phyloP scores from a whole-genome alignment of 2,113 vertebrate genomes.

The Sorex fumeus region DNA sequence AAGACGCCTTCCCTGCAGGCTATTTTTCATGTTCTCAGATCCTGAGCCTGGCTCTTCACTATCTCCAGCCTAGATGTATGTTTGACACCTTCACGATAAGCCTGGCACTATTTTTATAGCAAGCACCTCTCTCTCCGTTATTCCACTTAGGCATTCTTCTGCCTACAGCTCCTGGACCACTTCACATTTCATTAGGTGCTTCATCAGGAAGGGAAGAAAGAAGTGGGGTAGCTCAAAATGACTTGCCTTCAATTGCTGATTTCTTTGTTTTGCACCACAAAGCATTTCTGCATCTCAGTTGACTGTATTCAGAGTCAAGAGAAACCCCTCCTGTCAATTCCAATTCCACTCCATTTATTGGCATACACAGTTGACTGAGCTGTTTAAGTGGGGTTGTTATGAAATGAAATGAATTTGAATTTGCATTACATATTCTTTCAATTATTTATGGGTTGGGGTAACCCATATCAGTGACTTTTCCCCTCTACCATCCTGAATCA shows the following conservation, averaged over 20 bases:
- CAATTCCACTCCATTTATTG: constrained; percentile 71
- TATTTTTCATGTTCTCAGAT: constrained; percentile 8
- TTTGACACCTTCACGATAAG: constrained; percentile 11
- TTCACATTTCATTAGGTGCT: constrained; percentile 79
- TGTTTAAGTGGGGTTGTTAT: constrained; percentile 60
- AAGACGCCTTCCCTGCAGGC: background rate
- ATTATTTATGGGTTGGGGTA: constrained; percentile 72
- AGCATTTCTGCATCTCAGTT: constrained; percentile 66
- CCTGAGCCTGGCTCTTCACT: background rate
- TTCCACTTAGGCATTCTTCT: constrained; percentile 34
- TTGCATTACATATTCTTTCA: constrained; percentile 66
- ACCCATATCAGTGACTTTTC: constrained; percentile 63
- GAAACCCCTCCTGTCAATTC: constrained; percentile 67
- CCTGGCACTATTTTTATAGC: background rate
- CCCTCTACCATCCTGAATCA: constrained; percentile 60
- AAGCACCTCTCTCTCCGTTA: background rate
- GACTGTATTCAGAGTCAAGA: constrained; percentile 29
- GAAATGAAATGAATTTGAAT: constrained; percentile 72
- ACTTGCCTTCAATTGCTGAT: constrained; percentile 63
- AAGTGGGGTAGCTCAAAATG: constrained; percentile 56
- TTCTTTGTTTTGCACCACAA: constrained; percentile 78
- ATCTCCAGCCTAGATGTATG: background rate
- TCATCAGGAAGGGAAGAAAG: constrained; percentile 61
- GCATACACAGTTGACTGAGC: constrained; percentile 47
- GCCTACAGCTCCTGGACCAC: constrained; percentile 58